Evolutionary conservation across 1,140 invertebrate species (phyloP), one percentile per base, ranked within the genome.

Genomic region (Drosophila lini): DNA sequence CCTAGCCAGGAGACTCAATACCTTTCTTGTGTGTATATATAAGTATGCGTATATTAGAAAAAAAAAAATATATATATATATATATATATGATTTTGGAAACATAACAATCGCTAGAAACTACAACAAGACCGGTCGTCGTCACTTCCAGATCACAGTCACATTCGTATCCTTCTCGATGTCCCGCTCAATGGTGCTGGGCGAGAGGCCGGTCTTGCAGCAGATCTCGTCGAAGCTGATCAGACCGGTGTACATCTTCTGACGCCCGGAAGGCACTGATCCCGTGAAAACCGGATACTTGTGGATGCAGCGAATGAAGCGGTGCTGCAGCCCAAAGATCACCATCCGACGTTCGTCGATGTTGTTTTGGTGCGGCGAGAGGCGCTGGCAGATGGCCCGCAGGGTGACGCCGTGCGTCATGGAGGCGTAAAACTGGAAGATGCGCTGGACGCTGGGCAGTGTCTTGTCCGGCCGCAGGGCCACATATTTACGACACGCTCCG

Each of bases 301-400:
- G 95, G 7, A 99, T 94, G 78, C 97, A 94, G 44, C 97, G 94
- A 64, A 99, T 96, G 15, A 98, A 93, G 0, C 96, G 96, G 91
- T 98, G 96, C 58, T 98, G 94, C 38, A 98, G 92, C 2, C 97
- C 97, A 94, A 98, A 99, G 84, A 97, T 96, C 1, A 99, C 95
- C n/a, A 99, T 94, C 80, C 96, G 96, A n/a, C 97, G 93, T 77
- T 97, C 96, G 82, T 97, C 96, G 64, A 97, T 96, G 93, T 92
- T 92, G 25, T 91, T 80, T 7, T 93, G 64, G 15, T 93, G 80
- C 7, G 86, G 85, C 34, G 91, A 80, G 57, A 93, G 93, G 47
- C 97, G 94, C 61, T 96, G 93, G 91, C 97, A 98, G 1, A 99
- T 94, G 67, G 97, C 96, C 78, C 95, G 95, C 56, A 98, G 94